These are phyloP conservation scores for Mythimna loreyi DNA, from an alignment of 2,888 invertebrate genomes.

Conservation along the genomic window DNA sequence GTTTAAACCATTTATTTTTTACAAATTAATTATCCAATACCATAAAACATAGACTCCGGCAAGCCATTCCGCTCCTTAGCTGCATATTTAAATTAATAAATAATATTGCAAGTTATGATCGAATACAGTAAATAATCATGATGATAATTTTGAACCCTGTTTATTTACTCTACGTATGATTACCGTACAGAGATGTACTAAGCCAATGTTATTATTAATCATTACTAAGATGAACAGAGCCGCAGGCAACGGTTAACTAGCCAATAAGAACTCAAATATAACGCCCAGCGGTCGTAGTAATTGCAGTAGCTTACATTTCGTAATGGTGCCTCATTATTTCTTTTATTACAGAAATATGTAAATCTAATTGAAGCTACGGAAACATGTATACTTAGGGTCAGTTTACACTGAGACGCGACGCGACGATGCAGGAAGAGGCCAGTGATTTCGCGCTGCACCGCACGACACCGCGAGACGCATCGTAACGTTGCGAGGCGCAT, in stretches of 20 bases:
- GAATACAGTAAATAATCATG: background rate
- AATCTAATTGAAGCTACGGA: constrained; percentile 29
- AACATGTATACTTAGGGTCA: constrained; percentile 18
- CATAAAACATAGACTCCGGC: too few relatives aligned
- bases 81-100: too few relatives aligned
- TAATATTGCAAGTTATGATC: too few relatives aligned
- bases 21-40: too few relatives aligned
- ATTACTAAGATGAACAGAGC: constrained; percentile 16
- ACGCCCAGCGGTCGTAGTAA: constrained; percentile 10
- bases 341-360: constrained; percentile 51
- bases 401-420: too few relatives aligned
- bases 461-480: too few relatives aligned
- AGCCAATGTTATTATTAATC: constrained; percentile 3
- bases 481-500: too few relatives aligned
- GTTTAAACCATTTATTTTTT: too few relatives aligned
- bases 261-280: constrained; percentile 6
- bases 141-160: background rate
- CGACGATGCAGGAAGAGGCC: too few relatives aligned
- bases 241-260: constrained; percentile 5
- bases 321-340: constrained; percentile 34
- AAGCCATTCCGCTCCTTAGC: too few relatives aligned
- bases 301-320: constrained; percentile 34
- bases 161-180: background rate
- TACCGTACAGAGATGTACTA: background rate
- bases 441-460: too few relatives aligned